Conservation (phyloP, 1,140 invertebrate species). For the Hycleus phaleratus region DNA sequence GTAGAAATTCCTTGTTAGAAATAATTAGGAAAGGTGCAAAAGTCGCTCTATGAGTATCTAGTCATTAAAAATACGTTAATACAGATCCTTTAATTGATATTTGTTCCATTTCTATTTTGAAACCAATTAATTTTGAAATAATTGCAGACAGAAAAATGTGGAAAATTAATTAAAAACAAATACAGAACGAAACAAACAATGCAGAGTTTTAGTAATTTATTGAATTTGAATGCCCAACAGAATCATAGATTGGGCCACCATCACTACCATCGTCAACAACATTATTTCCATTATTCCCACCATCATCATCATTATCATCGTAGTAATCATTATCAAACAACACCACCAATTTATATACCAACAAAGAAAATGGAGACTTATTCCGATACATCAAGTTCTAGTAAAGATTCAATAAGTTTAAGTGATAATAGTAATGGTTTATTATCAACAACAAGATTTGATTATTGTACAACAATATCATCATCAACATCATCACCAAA, state of each 20-base stretch:
- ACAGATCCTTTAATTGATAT: too few relatives aligned
- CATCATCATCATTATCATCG: constrained; percentile 14
- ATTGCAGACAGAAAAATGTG: too few relatives aligned
- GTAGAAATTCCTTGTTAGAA: too few relatives aligned
- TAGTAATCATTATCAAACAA: background rate
- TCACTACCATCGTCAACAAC: constrained; percentile 15
- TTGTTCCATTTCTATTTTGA: too few relatives aligned
- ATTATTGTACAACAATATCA: constrained; percentile 24
- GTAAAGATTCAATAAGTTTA: constrained; percentile 2
- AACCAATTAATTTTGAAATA: too few relatives aligned
- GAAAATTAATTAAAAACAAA: background rate
- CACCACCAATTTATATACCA: background rate
- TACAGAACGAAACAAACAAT: constrained; percentile 2
- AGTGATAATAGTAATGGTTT: background rate
- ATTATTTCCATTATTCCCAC: constrained; percentile 16
- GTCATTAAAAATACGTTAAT: too few relatives aligned
- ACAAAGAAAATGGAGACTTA: too few relatives aligned
- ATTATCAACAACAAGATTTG: constrained; percentile 15
- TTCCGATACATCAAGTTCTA: background rate
- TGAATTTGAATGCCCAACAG: constrained; percentile 7
- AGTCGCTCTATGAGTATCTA: too few relatives aligned
- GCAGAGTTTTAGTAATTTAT: constrained; percentile 31
- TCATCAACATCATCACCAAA: constrained; percentile 38
- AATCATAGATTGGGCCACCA: constrained; percentile 15
- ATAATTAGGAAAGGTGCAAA: too few relatives aligned